These are phyloP conservation scores for Pseudomugil tenellus DNA, from an alignment of 2,797 vertebrate genomes.

Conservation along the genomic window DNA sequence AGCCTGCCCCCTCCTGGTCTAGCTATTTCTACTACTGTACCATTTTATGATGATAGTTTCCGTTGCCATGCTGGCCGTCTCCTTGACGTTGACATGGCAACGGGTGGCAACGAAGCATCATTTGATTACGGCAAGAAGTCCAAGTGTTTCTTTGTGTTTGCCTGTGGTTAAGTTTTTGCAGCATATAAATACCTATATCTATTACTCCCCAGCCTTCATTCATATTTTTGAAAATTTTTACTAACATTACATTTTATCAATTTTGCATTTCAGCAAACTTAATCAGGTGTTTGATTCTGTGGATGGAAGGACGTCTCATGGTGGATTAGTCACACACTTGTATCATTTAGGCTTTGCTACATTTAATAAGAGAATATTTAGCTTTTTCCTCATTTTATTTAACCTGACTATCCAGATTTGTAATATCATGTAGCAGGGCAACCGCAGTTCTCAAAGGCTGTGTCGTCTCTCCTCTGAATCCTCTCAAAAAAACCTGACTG, in stretches of 20 bases:
- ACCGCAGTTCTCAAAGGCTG: conserved; percentile 77
- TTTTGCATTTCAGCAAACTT: conserved; percentile 79
- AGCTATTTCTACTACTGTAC: conserved; percentile 99
- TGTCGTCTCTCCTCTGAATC: conserved; percentile 70
- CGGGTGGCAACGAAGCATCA: conserved; percentile 89
- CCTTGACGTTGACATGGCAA: conserved; percentile 90
- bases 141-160: conserved; percentile 77
- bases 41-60: conserved; percentile 99
- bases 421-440: conserved; percentile 75
- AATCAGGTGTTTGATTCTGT: conserved; percentile 92
- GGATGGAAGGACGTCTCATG: conserved; percentile 91
- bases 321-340: conserved; percentile 71
- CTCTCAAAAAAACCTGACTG: conserved; percentile 69
- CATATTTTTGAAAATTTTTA: conserved; percentile 73
- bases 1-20: conserved; percentile 99
- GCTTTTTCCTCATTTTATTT: conserved; percentile 44
- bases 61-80: conserved; percentile 91
- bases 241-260: conserved; percentile 74
- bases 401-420: conserved; percentile 63
- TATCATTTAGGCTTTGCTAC: conserved; percentile 81
- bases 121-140: conserved; percentile 84
- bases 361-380: conserved; percentile 48
- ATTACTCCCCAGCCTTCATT: conserved; percentile 64
- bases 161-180: conserved; percentile 90
- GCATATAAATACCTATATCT: conserved; percentile 82